Base-by-base conservation (phyloP, 2,888 invertebrate species). In the Hirtodrosophila cameraria region DNA sequence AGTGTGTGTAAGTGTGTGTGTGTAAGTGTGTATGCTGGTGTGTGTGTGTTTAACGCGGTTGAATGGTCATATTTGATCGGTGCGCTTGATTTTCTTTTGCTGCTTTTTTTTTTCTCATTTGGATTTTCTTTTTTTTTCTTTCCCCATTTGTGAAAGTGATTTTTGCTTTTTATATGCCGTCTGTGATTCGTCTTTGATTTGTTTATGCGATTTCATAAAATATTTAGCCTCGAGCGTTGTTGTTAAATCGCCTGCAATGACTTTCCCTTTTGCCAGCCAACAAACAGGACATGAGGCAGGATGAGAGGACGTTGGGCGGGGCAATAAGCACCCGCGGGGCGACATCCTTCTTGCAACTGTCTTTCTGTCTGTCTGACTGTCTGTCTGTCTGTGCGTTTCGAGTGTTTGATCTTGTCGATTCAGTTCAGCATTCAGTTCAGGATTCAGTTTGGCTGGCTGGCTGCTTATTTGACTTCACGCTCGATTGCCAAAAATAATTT, bases 161-260 rank as follows among this genome's bases (percentile, higher is more conserved):
- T 80, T 39, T 39, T 28, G n/a, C n/a, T n/a, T 16, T 25, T 18
- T 35, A 36, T 46, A 39, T 58, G 46, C 31, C 53, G 66, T 69
- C 82, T 85, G 77, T 75, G 83, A 85, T 81, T 84, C 75, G 74
- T 75, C 82, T 86, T 86, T 86, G 86, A 86, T 86, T 86, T 86
- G 87, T 87, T 86, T 87, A 84, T 86, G 78, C 81, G 83, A 84
- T 87, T 87, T 86, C 86, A 87, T 84, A 86, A 87, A 86, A 84
- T 84, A 87, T 85, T 80, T 88, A 88, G 85, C 88, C 88, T 79
- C 78, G 58, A 80, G 88, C 87, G 83, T 66, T 75, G 83, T 87
- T 87, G 89, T 88, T 88, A 89, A 89, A 88, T 89, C 88, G 88
- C 80, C 76, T 88, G 88, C 81, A 83, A 86, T 85, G 81, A 75